Percentiles rank a stretch among this genome's conserved stretches.
These are phyloP conservation scores for Aegotheles bennettii DNA, from an alignment of 2,113 vertebrate genomes.

Conservation along the genomic window DNA sequence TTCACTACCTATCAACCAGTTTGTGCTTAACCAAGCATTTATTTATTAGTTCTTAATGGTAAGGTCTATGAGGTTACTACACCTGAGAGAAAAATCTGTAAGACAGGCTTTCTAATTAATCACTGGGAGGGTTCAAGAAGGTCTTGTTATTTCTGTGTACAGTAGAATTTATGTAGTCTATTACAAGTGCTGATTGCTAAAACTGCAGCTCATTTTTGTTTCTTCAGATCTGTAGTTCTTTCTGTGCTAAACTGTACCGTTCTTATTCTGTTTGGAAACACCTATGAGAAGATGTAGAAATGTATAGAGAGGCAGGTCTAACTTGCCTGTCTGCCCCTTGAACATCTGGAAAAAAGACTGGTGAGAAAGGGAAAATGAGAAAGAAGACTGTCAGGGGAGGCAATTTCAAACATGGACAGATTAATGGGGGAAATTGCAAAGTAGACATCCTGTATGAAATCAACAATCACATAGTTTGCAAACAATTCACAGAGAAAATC, in stretches of 20 bases:
- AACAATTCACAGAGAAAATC: neutral
- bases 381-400: neutral
- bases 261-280: neutral
- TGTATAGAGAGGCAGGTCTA: neutral
- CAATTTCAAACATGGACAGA: neutral
- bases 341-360: neutral
- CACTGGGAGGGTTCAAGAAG: conserved; percentile 68
- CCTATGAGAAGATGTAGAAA: neutral
- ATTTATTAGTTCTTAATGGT: conserved; percentile 75
- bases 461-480: neutral
- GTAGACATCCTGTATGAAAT: neutral
- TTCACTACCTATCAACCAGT: conserved; percentile 66
- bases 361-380: neutral
- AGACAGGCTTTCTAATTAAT: conserved; percentile 74
- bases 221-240: neutral
- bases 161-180: conserved; percentile 55
- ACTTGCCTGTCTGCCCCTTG: neutral
- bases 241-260: neutral
- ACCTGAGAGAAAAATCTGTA: conserved; percentile 75
- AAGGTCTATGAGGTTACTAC: conserved; percentile 68
- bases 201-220: conserved; percentile 20
- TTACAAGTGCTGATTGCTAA: conserved; percentile 45
- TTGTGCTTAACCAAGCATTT: conserved; percentile 76
- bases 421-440: neutral
- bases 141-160: conserved; percentile 63